Percentiles rank a stretch among this genome's conserved stretches.
Conservation (phyloP, 2,797 vertebrate species). For the Propithecus deckenii region DNA sequence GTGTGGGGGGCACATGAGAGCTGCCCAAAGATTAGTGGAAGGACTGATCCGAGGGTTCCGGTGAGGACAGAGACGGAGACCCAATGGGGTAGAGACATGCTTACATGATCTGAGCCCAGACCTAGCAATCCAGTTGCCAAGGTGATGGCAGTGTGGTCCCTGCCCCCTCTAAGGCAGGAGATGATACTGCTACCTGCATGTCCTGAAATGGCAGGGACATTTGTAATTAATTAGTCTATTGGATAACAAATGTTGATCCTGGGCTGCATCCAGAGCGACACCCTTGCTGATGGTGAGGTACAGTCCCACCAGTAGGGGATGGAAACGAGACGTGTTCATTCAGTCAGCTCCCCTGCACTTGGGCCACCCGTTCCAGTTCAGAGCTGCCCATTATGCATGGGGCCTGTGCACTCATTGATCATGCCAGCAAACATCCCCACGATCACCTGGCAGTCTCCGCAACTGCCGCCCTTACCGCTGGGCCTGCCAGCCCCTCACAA, state of each 20-base stretch:
- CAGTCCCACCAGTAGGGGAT: neutral
- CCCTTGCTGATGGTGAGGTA: neutral
- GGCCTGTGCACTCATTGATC: neutral
- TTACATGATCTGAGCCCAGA: neutral
- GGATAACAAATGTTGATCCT: neutral
- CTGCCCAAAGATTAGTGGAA: neutral
- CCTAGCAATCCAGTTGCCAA: neutral
- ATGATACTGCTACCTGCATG: neutral
- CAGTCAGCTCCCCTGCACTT: rapidly evolving
- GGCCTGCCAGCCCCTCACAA: neutral
- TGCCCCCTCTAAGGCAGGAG: neutral
- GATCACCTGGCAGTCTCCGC: neutral
- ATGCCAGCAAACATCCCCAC: neutral
- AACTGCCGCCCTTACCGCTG: rapidly evolving
- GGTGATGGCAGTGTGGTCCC: rapidly evolving
- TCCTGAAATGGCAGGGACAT: neutral
- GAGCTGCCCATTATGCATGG: neutral
- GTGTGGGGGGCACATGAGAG: rapidly evolving
- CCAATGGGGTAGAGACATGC: neutral
- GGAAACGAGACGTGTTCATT: neutral
- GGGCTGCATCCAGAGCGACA: neutral
- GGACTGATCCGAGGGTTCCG: neutral
- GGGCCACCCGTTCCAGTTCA: neutral
- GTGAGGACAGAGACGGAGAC: neutral
- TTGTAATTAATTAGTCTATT: neutral